Base-by-base conservation (phyloP, 2,797 vertebrate genomes). In the Anguilla megastoma region DNA sequence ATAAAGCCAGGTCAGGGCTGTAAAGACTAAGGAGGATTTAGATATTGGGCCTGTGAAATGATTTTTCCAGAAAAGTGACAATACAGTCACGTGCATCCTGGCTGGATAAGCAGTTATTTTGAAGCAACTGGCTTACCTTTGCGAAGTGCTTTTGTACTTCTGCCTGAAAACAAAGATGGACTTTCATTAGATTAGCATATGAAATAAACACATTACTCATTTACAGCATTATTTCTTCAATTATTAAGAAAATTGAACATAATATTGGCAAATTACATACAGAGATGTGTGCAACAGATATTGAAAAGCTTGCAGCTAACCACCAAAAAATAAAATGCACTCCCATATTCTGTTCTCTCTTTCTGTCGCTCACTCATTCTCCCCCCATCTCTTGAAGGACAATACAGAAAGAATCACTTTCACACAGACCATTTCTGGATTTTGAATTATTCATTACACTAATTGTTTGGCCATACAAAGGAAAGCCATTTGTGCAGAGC, bases 91-190 rank as follows among this genome's bases (percentile, higher is more conserved):
- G 10, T 48, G 63, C 24, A 48, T 10, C 3, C 33, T 16, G 21
- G 5, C 63, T 18, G 45, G 27, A 79, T 24, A 79, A 30, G 54
- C 69, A 54, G 48, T 87, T 63, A 84, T 66, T 88, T 30, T 63
- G 14, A 86, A 87, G 69, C 86, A 33, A 33, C 54, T 52, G 45
- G 36, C 94, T 92, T 92, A 94, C 94, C 93, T 93, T 89, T 94
- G 91, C 85, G 92, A 94, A 2, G 94, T 93, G 90, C 88, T 92
- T 90, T 94, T 94, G 90, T 94, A 94, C 89, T 94, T 94, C 92
- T 94, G 93, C 93, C 94, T 94, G 94, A 86, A 93, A 93, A 88
- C 92, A 84, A 93, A 89, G 90, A 91, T 76, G 50, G 52, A 27
- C 24, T 45, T 71, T 87, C 21, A 80, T 89, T 87, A 87, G 84